Evolutionary conservation across 2,113 vertebrate genomes (phyloP), one percentile per base, ranked within the genome.

Genomic region (Serilophus lunatus): DNA sequence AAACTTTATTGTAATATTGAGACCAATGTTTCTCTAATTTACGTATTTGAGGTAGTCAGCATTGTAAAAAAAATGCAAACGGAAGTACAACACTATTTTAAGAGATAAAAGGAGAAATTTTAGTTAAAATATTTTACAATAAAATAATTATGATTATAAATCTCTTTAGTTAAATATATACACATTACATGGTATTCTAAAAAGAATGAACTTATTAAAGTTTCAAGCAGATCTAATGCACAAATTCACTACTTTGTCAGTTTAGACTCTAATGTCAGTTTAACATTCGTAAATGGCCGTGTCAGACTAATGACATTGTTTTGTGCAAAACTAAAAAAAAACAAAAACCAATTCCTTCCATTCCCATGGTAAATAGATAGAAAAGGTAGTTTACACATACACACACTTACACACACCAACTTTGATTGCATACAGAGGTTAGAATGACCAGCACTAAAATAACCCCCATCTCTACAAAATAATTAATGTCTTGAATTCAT

Each of bases 151-250:
- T 95, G 97, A 97, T 98, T 98, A 99, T 98, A 98, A 99, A 99
- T 98, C 98, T 99, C 98, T 99, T 98, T 97, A 97, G 97, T 98
- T 98, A 98, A 98, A 98, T 99, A 99, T 99, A 96, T 98, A 98
- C 98, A 99, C 91, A 96, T 98, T 97, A 98, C 97, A 97, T 96
- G 95, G 96, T 94, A 97, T 98, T 98, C 98, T 97, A 97, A 98
- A 98, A 98, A 98, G 96, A 96, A 94, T 69, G 92, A 97, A 96
- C 95, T 95, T 95, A 90, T 94, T 97, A 97, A 97, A 90, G 95
- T 97, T 97, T 97, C 92, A 97, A 97, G 97, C 92, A 96, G 96
- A 96, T 97, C 95, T 97, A 98, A 96, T 60, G 95, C 97, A 98
- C 97, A 97, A 96, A 97, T 95, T 95, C 90, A 96, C 96, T 96